Conservation (phyloP, 2,888 invertebrate genomes). For the Caradrina clavipalpis region DNA sequence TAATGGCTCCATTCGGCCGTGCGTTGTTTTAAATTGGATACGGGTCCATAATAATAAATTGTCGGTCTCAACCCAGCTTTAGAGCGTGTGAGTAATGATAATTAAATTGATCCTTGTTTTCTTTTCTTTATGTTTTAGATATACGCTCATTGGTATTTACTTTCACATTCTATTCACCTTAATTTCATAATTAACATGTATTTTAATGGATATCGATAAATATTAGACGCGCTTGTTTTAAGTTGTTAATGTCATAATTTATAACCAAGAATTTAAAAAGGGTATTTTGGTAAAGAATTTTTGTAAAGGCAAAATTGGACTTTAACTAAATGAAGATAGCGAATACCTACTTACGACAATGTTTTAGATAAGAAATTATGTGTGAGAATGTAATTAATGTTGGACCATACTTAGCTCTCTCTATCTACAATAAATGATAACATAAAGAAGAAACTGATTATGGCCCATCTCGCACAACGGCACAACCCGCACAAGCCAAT, state of each 20-base stretch:
- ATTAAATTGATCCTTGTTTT: constrained; percentile 88
- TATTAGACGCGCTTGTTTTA: constrained; percentile 18
- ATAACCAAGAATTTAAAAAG: constrained; percentile 42
- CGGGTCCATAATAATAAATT: constrained; percentile 91
- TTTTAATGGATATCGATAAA: constrained; percentile 55
- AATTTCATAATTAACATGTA: constrained; percentile 47
- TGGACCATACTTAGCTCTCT: not conserved
- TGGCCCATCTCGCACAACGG: too few relatives aligned
- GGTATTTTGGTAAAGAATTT: constrained; percentile 29
- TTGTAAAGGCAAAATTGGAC: not conserved
- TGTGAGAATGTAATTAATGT: too few relatives aligned
- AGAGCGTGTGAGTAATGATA: constrained; percentile 87
- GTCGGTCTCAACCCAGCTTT: constrained; percentile 88
- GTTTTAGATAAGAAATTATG: not conserved
- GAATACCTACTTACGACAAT: not conserved
- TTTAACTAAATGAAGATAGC: constrained; percentile 6
- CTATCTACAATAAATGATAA: not conserved
- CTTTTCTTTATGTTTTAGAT: constrained; percentile 71
- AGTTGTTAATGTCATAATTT: constrained; percentile 35
- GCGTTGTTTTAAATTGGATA: constrained; percentile 91
- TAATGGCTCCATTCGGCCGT: constrained; percentile 86
- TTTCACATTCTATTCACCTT: constrained; percentile 48
- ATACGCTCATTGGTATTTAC: constrained; percentile 54
- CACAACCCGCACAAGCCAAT: too few relatives aligned
- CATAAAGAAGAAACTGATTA: not conserved